Evolutionary conservation across 2,113 vertebrate species (phyloP).

Genomic region (Perca flavescens): DNA sequence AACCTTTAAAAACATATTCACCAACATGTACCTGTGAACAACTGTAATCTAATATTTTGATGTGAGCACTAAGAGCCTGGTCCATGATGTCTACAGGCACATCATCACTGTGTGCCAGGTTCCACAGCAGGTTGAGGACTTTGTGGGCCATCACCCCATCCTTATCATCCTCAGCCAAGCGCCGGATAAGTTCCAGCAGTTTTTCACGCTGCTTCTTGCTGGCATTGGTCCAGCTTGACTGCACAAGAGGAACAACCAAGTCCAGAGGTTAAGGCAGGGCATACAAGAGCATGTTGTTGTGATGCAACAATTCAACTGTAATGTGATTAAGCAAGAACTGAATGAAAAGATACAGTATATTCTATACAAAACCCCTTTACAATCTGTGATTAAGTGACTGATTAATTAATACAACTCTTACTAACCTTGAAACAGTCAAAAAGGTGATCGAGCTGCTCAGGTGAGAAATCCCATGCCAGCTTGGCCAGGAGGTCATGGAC

Average conservation of each 20-base stretch:
- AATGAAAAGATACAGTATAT: neutral
- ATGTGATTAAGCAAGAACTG: neutral
- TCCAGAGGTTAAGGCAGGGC: neutral
- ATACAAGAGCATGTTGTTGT: neutral
- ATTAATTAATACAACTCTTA: neutral
- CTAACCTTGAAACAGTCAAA: slow-evolving; percentile 99
- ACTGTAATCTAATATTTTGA: slow-evolving; percentile 99
- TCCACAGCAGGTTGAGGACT: slow-evolving; percentile 98
- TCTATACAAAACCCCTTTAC: neutral
- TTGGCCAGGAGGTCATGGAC: slow-evolving; percentile 98
- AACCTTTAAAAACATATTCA: neutral
- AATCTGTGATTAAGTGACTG: neutral
- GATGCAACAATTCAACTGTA: neutral
- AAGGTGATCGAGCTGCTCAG: slow-evolving; percentile 98
- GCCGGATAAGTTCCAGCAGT: slow-evolving; percentile 95
- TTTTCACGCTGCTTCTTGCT: slow-evolving; percentile 99
- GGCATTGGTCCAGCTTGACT: slow-evolving; percentile 99
- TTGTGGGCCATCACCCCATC: slow-evolving; percentile 99
- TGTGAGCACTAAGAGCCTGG: slow-evolving; percentile 98
- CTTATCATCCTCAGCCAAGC: slow-evolving; percentile 98
- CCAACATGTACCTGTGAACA: slow-evolving; percentile 92
- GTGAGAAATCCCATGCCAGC: slow-evolving; percentile 99
- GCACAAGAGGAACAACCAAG: slow-evolving; percentile 26
- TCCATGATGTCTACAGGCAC: slow-evolving; percentile 99
- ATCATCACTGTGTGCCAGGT: slow-evolving; percentile 98